A percentile compares a stretch with the other conserved stretches of the same genome.
phyloP scores from a whole-genome alignment of 2,797 vertebrate species.

The Sarcophilus harrisii region DNA sequence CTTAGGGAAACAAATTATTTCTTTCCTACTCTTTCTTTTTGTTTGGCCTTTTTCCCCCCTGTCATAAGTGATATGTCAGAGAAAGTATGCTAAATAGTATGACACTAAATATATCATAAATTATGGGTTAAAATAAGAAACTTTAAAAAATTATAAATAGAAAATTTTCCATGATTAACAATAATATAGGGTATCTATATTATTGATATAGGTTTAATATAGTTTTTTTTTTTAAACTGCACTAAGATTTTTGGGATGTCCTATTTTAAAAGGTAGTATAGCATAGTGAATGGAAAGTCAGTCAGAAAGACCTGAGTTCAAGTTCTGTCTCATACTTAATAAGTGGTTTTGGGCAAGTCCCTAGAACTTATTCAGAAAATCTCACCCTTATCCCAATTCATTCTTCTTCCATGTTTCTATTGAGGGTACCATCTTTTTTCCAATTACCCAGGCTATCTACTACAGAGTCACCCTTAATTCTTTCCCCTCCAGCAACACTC shows the following conservation, averaged over 20 bases:
- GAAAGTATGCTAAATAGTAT: background rate
- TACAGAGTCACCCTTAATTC: background rate
- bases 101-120: background rate
- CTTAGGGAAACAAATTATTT: slow-evolving; percentile 72
- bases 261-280: background rate
- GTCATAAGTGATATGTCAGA: background rate
- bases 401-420: background rate
- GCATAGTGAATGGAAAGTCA: background rate
- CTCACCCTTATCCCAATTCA: background rate
- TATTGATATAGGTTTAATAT: background rate
- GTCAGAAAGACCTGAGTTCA: background rate
- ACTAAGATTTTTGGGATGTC: background rate
- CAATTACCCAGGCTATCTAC: background rate
- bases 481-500: slow-evolving; percentile 15
- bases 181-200: background rate
- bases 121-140: background rate
- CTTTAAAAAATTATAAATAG: background rate
- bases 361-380: background rate
- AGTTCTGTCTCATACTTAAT: background rate
- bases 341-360: background rate
- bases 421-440: background rate
- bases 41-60: background rate
- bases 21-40: slow-evolving; percentile 33
- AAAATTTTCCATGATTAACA: background rate
- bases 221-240: background rate